phyloP scores from a whole-genome alignment of 2,113 vertebrate species.

The Eudyptes chrysolophus region DNA sequence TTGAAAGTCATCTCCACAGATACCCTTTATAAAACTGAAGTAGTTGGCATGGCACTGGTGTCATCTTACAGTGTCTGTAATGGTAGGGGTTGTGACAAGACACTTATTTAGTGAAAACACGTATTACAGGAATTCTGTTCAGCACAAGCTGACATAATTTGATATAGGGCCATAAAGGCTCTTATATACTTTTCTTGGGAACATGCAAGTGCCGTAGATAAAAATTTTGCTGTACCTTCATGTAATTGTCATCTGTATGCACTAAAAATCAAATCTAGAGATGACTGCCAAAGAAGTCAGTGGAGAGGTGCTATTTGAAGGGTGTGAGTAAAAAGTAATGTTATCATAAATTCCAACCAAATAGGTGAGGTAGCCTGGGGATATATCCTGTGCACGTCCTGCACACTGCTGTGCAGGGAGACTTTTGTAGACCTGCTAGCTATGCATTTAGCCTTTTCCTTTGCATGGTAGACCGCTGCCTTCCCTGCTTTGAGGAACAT shows the following conservation, averaged over 20 bases:
- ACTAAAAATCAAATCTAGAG: background rate
- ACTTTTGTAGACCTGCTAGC: background rate
- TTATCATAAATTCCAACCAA: background rate
- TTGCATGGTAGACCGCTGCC: background rate
- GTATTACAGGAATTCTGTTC: background rate
- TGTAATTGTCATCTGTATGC: background rate
- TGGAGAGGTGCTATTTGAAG: background rate
- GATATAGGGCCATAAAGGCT: background rate
- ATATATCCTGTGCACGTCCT: background rate
- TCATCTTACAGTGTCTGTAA: background rate
- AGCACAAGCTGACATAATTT: background rate
- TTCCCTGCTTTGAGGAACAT: background rate
- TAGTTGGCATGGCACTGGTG: background rate
- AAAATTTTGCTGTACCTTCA: background rate
- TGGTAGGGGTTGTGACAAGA: background rate
- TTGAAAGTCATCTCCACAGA: background rate
- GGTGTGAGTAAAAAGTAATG: background rate
- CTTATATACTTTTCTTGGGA: background rate
- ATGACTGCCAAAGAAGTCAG: background rate
- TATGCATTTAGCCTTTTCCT: background rate
- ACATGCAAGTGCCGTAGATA: background rate
- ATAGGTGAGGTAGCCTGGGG: background rate
- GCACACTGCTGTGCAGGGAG: background rate
- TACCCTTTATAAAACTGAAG: background rate
- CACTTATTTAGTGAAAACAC: background rate